Conservation (phyloP, 2,797 vertebrate species). For the Hephaestus fuliginosus region DNA sequence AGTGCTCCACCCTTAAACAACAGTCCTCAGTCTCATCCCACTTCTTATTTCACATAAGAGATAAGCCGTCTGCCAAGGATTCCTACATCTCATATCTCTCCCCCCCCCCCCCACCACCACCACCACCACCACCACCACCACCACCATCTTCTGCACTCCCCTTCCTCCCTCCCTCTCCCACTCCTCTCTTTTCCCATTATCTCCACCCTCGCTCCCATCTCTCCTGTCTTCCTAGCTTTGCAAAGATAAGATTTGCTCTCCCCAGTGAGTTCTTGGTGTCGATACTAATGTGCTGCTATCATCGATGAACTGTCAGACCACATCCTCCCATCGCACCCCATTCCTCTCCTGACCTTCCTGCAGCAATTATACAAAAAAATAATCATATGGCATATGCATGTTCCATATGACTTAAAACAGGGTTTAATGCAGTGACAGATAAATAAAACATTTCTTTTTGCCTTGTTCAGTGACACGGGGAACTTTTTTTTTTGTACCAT, state of each 20-base stretch:
- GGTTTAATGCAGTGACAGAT: background rate
- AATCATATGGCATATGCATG: slow-evolving; percentile 4
- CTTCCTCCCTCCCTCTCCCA: slow-evolving; percentile 11
- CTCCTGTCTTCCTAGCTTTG: slow-evolving; percentile 75
- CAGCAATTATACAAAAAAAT: slow-evolving; percentile 32
- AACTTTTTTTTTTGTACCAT: background rate
- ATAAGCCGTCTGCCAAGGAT: slow-evolving; percentile 69
- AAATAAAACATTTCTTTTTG: background rate
- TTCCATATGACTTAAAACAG: background rate
- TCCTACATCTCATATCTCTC: slow-evolving; percentile 67
- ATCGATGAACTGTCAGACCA: slow-evolving; percentile 83
- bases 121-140: too few species aligned
- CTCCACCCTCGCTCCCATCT: slow-evolving; percentile 59
- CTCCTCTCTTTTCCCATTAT: slow-evolving; percentile 62
- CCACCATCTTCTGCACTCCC: background rate
- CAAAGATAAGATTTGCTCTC: slow-evolving; percentile 82
- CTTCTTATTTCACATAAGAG: slow-evolving; percentile 63
- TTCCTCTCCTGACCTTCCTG: slow-evolving; percentile 73
- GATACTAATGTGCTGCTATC: slow-evolving; percentile 81
- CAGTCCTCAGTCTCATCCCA: slow-evolving; percentile 40
- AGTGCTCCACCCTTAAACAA: slow-evolving; percentile 27
- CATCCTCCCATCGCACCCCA: slow-evolving; percentile 30
- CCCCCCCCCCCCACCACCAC: slow-evolving; percentile 8
- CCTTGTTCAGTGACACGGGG: background rate
- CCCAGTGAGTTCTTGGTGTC: slow-evolving; percentile 77